Base-by-base conservation (phyloP, 2,797 vertebrate genomes). In the Diplodus puntazzo region DNA sequence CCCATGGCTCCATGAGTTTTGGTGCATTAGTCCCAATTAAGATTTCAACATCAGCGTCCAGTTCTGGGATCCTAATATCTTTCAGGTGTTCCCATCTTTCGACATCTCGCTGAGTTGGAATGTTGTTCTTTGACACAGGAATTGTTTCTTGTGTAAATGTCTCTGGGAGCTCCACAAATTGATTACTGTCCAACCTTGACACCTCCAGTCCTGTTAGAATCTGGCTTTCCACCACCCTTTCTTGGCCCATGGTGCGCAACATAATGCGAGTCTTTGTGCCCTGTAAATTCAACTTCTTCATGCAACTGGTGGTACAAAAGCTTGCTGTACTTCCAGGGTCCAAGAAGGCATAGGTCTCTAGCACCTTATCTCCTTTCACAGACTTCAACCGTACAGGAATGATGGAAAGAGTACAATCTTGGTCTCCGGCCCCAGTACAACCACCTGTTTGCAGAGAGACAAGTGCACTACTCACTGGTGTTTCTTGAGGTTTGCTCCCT, bases 161-260 rank as follows among this genome's bases (percentile, higher is more conserved):
- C 13, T 68, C 64, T 27, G 46, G 55, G 48, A 62, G 48, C 9
- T 61, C 57, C 5, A 53, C 9, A 34, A 61, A 70, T 16, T 39
- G 13, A 10, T 54, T 23, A 7, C 1, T 2, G 2, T 68, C 64
- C 64, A 75, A 11, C 2, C 18, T 54, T 4, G 65, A 68, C 21
- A 69, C 39, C 20, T 62, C 60, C 60, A 73, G 23, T 46, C 73
- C 73, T 53, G 73, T 52, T 2, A 75, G 2, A 16, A 61, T 21
- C 52, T 60, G 55, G 25, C 54, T 68, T 53, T 68, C 34, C 14
- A 57, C 42, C 4, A 68, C 34, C 57, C 5, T 68, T 46, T 68
- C 64, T 61, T 60, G 57, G 48, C 64, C 48, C 73, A 76, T 69
- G 3, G 48, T 69, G 23, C 39, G 18, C 25, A 42, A 14, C 20